Evolutionary conservation across 2,113 vertebrate genomes (phyloP).

Genomic region (Galeopterus variegatus): DNA sequence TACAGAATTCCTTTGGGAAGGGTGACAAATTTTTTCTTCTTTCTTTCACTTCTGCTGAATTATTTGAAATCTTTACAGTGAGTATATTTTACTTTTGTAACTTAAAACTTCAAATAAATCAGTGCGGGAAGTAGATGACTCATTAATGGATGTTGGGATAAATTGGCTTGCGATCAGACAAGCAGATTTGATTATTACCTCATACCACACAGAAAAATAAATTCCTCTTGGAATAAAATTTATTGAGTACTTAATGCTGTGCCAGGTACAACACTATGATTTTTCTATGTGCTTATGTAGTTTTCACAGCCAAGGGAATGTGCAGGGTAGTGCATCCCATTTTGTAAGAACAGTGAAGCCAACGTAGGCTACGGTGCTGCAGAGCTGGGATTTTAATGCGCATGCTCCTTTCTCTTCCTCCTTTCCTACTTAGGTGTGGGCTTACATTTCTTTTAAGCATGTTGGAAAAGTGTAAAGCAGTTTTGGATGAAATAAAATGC

Average conservation of each 20-base stretch:
- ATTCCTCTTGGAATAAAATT: background rate
- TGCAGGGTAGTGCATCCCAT: too few relatives aligned
- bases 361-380: accelerated
- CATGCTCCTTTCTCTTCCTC: background rate
- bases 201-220: background rate
- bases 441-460: background rate
- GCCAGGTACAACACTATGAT: accelerated
- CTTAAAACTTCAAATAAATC: background rate
- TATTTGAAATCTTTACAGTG: background rate
- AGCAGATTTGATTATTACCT: background rate
- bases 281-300: background rate
- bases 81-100: background rate
- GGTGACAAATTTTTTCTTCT: background rate
- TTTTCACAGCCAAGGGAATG: background rate
- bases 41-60: background rate
- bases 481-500: background rate
- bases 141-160: background rate
- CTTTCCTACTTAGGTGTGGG: background rate
- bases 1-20: background rate
- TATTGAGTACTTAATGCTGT: background rate
- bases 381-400: background rate
- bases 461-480: background rate
- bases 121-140: background rate
- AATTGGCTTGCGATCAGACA: background rate
- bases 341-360: background rate